These are phyloP conservation scores for Danaus chrysippus DNA, from an alignment of 2,888 invertebrate genomes.

Conservation along the genomic window DNA sequence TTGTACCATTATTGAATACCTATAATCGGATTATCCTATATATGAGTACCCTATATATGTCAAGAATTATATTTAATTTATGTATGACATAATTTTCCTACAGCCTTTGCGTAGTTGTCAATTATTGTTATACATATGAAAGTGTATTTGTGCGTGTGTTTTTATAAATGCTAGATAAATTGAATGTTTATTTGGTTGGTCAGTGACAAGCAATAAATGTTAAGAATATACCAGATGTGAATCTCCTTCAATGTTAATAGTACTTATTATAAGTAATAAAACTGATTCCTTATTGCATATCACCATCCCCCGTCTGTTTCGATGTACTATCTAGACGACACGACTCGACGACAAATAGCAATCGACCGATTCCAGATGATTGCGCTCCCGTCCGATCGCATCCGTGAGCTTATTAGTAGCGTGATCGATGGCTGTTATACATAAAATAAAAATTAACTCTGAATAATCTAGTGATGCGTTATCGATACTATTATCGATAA, in stretches of 20 bases:
- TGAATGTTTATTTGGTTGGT: too few relatives aligned
- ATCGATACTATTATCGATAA: background rate
- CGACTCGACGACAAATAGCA: constrained; percentile 60
- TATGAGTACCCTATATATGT: too few relatives aligned
- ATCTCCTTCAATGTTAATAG: background rate
- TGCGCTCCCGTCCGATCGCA: constrained; percentile 43
- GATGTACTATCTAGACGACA: constrained; percentile 47
- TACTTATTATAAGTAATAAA: background rate
- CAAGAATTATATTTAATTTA: too few relatives aligned
- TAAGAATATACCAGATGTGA: too few relatives aligned
- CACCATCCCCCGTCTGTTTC: constrained; percentile 41
- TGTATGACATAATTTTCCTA: too few relatives aligned
- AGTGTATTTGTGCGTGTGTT: too few relatives aligned
- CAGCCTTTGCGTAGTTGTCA: too few relatives aligned
- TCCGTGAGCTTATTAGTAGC: constrained; percentile 40
- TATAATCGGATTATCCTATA: too few relatives aligned
- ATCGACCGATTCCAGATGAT: constrained; percentile 46
- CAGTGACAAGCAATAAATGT: too few relatives aligned
- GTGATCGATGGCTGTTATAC: constrained; percentile 31
- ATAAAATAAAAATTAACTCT: constrained; percentile 12
- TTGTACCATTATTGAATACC: too few relatives aligned
- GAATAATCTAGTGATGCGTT: background rate
- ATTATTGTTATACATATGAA: too few relatives aligned
- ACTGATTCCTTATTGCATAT: constrained; percentile 29
- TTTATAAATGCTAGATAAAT: too few relatives aligned